Evolutionary conservation across 2,113 vertebrate genomes (phyloP), one percentile per base, ranked within the genome.

Genomic region (Solea solea): DNA sequence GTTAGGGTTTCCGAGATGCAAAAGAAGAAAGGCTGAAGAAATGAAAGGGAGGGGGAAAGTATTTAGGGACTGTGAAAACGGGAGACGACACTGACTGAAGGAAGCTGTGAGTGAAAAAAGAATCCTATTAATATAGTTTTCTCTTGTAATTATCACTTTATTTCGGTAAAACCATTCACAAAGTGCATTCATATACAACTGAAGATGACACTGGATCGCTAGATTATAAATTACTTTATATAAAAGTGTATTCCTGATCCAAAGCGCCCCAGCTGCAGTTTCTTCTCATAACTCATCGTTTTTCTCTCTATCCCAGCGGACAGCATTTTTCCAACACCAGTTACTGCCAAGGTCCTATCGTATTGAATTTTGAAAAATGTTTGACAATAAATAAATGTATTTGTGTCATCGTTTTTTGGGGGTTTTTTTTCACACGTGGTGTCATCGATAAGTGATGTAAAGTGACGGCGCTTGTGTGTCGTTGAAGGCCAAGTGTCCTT

Each of bases 381-480:
- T 64, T 52, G 51, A 2, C 21, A 21, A 21, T 21, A 66, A 77
- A 63, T 53, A 45, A 34, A 49, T 74, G 4, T 11, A 21, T 65
- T 64, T 21, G 52, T 60, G 48, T 64, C 40, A 34, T 53, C 2
- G 1, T 70, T 77, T 25, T 80, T 34, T 1, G 34, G 34, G 3
- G 34, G n/a, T n/a, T n/a, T 34, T 34, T 34, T 34, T 34, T 56
- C 56, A 28, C 63, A 60, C 55, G 64, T 16, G 16, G 12, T 40
- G 7, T 67, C 39, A 49, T 85, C 76, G 83, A 82, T 89, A 82
- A 82, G 83, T 65, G 34, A 63, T 9, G 25, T 69, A 51, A 66
- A 65, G 62, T n/a, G 49, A 70, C 44, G 50, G 56, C 69, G 50
- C 21, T 21, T 21, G 15, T 7, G 9, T 62, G 51, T 58, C 0